Percentiles rank a stretch among this genome's conserved stretches.
These are phyloP conservation scores for Orbicella faveolata DNA, from an alignment of 64 coral and sea anemone genomes.

Conservation along the genomic window DNA sequence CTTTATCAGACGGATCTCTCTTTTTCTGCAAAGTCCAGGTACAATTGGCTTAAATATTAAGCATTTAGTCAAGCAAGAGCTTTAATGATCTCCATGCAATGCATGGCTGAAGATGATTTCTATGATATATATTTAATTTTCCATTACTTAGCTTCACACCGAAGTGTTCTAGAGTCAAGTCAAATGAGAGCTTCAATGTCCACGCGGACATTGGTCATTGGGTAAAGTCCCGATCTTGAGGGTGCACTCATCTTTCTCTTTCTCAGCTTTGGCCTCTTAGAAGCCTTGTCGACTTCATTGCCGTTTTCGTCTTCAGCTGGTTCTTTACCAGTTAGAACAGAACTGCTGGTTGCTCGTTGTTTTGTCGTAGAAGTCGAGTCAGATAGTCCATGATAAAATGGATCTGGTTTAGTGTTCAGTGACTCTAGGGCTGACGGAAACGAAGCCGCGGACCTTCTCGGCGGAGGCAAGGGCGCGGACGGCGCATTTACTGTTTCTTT, in stretches of 20 bases:
- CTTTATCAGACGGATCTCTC: background rate
- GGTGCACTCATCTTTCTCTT: conserved; percentile 18
- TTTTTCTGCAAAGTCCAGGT: background rate
- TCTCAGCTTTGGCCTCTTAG: background rate
- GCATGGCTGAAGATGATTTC: background rate
- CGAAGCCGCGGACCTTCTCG: background rate
- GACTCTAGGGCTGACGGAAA: background rate
- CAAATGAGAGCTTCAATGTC: conserved; percentile 41
- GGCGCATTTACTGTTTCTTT: background rate
- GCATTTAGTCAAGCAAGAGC: background rate
- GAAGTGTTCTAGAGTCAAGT: background rate
- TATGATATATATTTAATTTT: too few species aligned
- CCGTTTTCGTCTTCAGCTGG: background rate
- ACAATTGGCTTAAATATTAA: conserved; percentile 1
- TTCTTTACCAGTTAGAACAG: background rate
- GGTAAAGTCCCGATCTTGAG: background rate
- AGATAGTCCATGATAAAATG: background rate
- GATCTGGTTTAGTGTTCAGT: background rate
- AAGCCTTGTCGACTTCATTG: background rate
- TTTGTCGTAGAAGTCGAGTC: background rate
- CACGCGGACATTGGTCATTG: background rate
- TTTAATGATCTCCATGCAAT: background rate
- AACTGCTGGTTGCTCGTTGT: conserved; percentile 2
- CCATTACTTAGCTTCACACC: background rate
- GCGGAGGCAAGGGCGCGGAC: background rate